These are phyloP conservation scores for Scalopus aquaticus DNA, from an alignment of 2,113 vertebrate species.

Conservation along the genomic window DNA sequence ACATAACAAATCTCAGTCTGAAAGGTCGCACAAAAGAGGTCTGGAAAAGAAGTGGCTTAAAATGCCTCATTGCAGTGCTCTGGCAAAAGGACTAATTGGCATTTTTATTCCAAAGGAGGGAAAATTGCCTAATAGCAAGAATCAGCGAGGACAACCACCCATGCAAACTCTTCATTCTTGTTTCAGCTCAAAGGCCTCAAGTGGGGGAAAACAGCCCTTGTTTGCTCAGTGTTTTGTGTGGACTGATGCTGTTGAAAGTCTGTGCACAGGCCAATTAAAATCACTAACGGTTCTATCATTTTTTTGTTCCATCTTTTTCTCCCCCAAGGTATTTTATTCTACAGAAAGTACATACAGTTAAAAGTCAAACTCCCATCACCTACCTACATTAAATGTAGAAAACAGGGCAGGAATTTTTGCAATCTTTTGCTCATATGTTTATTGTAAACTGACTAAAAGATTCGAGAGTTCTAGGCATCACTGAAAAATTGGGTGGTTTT, in stretches of 20 bases:
- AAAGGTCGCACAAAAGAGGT: conserved; percentile 57
- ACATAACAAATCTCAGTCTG: conserved; percentile 53
- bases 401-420: conserved; percentile 36
- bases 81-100: conserved; percentile 73
- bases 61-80: conserved; percentile 35
- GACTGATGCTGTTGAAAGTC: conserved; percentile 61
- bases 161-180: conserved; percentile 64
- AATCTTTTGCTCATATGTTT: conserved; percentile 48
- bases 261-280: conserved; percentile 67
- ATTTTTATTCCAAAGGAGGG: conserved; percentile 71
- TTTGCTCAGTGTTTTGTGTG: conserved; percentile 68
- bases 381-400: conserved; percentile 29
- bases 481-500: conserved; percentile 58
- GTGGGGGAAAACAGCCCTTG: conserved; percentile 61
- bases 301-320: conserved; percentile 30
- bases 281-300: conserved; percentile 55
- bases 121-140: conserved; percentile 72
- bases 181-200: conserved; percentile 63
- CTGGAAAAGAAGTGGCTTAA: conserved; percentile 65
- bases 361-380: conserved; percentile 31
- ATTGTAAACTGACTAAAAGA: conserved; percentile 48
- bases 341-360: background rate
- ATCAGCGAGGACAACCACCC: conserved; percentile 49
- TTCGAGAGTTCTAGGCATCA: conserved; percentile 46
- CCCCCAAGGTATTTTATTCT: background rate